phyloP scores from a whole-genome alignment of 1,140 invertebrate genomes.

The Choristoneura fumiferana region DNA sequence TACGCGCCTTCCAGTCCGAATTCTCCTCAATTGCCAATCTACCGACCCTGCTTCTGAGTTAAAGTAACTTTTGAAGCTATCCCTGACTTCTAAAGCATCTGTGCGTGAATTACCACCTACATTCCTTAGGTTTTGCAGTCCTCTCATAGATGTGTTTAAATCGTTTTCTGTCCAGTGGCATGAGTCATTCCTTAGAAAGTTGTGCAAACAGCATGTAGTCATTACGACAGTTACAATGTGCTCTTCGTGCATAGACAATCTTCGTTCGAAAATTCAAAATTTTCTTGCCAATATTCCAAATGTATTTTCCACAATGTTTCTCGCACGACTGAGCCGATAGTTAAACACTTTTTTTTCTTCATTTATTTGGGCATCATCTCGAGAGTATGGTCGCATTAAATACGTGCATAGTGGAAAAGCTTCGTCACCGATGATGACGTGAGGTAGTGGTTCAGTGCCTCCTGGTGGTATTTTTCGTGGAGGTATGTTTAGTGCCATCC shows the following conservation, averaged over 20 bases:
- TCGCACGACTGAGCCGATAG: slow-evolving; percentile 17
- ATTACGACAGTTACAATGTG: neutral
- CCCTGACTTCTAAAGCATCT: slow-evolving; percentile 23
- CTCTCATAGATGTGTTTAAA: neutral
- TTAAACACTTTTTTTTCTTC: slow-evolving; percentile 19
- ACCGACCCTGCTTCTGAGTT: slow-evolving; percentile 23
- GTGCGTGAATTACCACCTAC: slow-evolving; percentile 21
- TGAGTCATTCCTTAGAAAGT: slow-evolving; percentile 25
- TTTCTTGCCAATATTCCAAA: slow-evolving; percentile 21
- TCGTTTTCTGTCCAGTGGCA: slow-evolving; percentile 26
- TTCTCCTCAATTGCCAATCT: slow-evolving; percentile 22
- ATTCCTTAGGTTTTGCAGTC: slow-evolving; percentile 19
- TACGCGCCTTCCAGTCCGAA: slow-evolving; percentile 21
- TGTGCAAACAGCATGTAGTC: slow-evolving; percentile 21
- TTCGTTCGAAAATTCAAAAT: neutral
- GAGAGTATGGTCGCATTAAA: slow-evolving; percentile 24
- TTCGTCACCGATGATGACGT: slow-evolving; percentile 26
- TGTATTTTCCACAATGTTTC: slow-evolving; percentile 21
- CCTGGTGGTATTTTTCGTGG: slow-evolving; percentile 19
- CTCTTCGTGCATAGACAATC: neutral
- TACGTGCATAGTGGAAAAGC: slow-evolving; percentile 22
- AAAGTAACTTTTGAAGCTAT: slow-evolving; percentile 25
- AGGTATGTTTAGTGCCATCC: neutral
- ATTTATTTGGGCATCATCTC: neutral
- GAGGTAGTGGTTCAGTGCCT: slow-evolving; percentile 10